Base-by-base conservation (phyloP, 1,140 invertebrate species). In the Drusus annulatus region DNA sequence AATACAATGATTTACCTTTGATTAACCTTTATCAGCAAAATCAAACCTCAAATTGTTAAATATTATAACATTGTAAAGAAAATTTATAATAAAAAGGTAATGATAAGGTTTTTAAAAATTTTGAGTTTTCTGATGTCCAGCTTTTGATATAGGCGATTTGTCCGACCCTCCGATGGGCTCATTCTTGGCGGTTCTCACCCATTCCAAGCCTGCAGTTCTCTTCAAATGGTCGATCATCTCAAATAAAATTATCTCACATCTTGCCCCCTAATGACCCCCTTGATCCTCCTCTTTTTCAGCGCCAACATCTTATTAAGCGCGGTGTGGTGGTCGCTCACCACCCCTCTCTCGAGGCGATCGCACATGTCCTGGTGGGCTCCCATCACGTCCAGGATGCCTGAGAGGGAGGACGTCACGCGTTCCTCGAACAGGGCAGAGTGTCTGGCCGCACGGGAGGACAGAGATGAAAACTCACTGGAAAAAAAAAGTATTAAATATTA, bases 271-370 rank as follows among this genome's bases (percentile, higher is more conserved):
- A 94, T 93, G 23, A 93, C 93, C 8, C 93, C 93, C 84, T 93
- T 93, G 88, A 94, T 93, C 85, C 93, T 92, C 76, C 93, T 89
- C 84, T 94, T 94, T 84, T 94, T 94, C 76, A 94, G 89, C 3
- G 91, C 89, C 7, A 94, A 85, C 93, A 95, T 94, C 79, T 93
- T 94, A 3, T 92, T 91, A 7, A 94, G 86, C 2, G 93, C 94
- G 63, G 90, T 90, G 83, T 94, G 93, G 86, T 95, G 93, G 86
- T 94, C 93, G 21, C 91, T 90, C 15, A 92, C 91, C 0, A 94
- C 91, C 23, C 93, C 93, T 83, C 92, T 91, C 85, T 95, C 94
- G 83, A 94, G 91, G 78, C 94, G 89, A 79, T 94, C 94, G 85
- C 94, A 94, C 31, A 95, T 85, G 81, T 93, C 92, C 62, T 83